Conservation (phyloP, 2,113 vertebrate species). For the Calcarius ornatus region DNA sequence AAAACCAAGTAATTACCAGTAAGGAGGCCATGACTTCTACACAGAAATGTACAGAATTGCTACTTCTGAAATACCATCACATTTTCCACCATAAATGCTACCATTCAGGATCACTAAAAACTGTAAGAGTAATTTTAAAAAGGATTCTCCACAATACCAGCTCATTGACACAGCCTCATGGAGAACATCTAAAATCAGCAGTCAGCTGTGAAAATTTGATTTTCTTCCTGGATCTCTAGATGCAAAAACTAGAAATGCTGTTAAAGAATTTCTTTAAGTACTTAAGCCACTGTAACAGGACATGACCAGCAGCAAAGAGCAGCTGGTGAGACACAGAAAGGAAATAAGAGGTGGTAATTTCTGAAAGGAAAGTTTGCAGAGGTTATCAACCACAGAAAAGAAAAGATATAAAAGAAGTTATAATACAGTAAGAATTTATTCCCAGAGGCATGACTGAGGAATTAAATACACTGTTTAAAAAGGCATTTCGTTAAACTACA, state of each 20-base stretch:
- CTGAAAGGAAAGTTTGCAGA: background rate
- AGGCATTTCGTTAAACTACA: slow-evolving; percentile 13
- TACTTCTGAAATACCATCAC: background rate
- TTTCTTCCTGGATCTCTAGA: background rate
- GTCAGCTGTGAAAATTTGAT: background rate
- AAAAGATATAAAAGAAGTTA: background rate
- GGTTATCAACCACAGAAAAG: background rate
- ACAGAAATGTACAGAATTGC: background rate
- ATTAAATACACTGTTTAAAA: slow-evolving; percentile 39
- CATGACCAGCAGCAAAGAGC: background rate
- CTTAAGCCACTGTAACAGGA: background rate
- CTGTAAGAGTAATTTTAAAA: background rate
- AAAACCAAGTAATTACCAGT: background rate
- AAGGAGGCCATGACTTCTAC: background rate
- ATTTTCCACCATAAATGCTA: background rate
- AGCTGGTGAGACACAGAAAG: background rate
- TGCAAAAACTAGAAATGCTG: background rate
- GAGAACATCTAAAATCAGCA: background rate
- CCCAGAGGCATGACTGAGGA: background rate
- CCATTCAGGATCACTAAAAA: background rate
- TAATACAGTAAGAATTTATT: background rate
- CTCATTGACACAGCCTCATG: background rate
- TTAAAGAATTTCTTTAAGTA: background rate
- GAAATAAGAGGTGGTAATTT: background rate
- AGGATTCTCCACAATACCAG: background rate